Evolutionary conservation across 2,113 vertebrate genomes (phyloP).

Genomic region (Nothocercus julius): DNA sequence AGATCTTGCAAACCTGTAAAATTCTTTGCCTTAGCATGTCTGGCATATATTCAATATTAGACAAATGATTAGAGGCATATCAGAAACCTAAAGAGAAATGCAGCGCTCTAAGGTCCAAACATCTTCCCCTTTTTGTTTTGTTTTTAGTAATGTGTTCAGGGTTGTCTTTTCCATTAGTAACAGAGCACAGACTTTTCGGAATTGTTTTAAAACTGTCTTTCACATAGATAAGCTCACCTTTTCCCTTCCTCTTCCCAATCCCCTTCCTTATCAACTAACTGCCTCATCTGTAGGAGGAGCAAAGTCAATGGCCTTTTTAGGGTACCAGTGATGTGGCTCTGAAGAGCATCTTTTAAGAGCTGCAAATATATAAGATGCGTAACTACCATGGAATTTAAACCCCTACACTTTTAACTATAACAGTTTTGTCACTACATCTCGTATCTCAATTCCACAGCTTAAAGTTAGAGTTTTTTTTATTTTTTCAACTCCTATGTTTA

Average conservation of each 20-base stretch:
- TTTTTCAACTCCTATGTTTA: background rate
- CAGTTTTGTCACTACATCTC: background rate
- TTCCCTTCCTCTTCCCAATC: background rate
- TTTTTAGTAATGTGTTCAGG: slow-evolving; percentile 16
- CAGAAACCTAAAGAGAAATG: background rate
- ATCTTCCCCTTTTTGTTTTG: background rate
- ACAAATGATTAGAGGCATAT: background rate
- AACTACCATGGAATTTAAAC: background rate
- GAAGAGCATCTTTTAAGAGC: background rate
- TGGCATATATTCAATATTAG: slow-evolving; percentile 12
- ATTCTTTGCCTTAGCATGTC: background rate
- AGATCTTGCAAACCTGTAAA: background rate
- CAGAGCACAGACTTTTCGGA: background rate
- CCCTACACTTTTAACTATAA: background rate
- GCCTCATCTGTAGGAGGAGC: background rate
- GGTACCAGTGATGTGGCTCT: background rate
- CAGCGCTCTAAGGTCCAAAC: background rate
- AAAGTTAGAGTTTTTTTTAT: background rate
- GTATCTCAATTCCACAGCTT: background rate
- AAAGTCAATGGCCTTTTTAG: background rate
- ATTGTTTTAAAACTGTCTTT: background rate
- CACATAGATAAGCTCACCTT: background rate
- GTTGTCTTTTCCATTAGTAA: background rate
- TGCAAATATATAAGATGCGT: background rate
- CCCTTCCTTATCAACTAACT: background rate